Conservation (phyloP, 2,888 invertebrate species). For the Xestoiulus laeticollis region DNA sequence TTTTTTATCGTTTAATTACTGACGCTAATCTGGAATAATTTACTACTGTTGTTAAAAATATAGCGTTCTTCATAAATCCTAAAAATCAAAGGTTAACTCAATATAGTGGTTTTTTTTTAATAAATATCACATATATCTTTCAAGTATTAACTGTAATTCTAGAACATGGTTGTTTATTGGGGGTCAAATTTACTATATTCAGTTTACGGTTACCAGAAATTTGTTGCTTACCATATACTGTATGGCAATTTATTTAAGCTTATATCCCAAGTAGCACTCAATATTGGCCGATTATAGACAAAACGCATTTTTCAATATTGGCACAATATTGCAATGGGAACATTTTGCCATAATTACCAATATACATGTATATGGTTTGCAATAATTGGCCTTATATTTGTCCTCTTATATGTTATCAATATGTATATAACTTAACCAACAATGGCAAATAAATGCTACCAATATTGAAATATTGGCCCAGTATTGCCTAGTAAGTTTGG, state of each 20-base stretch:
- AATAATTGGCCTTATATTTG: too few relatives aligned
- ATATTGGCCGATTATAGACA: too few relatives aligned
- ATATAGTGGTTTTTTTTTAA: not conserved
- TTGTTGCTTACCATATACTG: too few relatives aligned
- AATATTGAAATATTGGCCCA: too few relatives aligned
- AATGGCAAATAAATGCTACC: too few relatives aligned
- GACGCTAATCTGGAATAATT: not conserved
- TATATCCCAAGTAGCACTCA: not conserved
- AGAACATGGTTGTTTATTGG: not conserved
- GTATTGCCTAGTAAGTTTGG: too few relatives aligned
- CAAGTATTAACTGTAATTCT: not conserved
- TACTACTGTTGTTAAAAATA: not conserved
- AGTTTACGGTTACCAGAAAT: not conserved
- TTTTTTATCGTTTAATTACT: not conserved
- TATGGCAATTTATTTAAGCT: not conserved
- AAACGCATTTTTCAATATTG: too few relatives aligned
- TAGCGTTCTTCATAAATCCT: not conserved
- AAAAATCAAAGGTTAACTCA: not conserved
- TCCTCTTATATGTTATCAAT: too few relatives aligned
- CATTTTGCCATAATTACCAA: too few relatives aligned
- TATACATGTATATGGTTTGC: too few relatives aligned
- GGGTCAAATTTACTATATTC: not conserved
- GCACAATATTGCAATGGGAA: too few relatives aligned
- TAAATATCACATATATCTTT: not conserved
- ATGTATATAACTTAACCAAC: too few relatives aligned